These are phyloP conservation scores for Andrena fulva DNA, from an alignment of 2,888 invertebrate genomes.

Conservation along the genomic window DNA sequence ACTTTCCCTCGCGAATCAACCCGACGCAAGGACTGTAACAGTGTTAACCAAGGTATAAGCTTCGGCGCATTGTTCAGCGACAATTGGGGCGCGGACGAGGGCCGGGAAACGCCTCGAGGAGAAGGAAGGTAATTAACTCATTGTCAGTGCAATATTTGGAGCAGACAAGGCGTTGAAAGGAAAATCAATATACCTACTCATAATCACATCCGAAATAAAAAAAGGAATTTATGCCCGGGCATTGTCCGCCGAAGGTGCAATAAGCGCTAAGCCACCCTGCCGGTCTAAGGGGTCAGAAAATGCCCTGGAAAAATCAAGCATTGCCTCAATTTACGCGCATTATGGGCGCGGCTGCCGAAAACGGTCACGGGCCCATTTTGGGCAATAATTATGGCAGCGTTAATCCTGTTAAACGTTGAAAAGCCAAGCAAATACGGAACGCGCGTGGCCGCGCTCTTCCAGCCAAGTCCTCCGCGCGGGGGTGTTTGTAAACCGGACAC, in stretches of 20 bases:
- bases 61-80: too few relatives aligned
- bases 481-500: constrained; percentile 57
- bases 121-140: not conserved
- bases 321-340: not conserved
- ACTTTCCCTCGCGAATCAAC: too few relatives aligned
- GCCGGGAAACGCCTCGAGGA: too few relatives aligned
- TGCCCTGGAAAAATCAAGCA: constrained; percentile 13
- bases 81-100: too few relatives aligned
- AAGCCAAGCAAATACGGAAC: constrained; percentile 26
- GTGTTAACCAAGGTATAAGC: too few relatives aligned
- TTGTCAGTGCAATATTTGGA: not conserved
- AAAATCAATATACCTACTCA: not conserved
- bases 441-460: constrained; percentile 19
- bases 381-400: constrained; percentile 67
- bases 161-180: not conserved
- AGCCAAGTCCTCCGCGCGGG: constrained; percentile 6
- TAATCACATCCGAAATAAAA: not conserved
- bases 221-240: not conserved
- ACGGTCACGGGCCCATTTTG: constrained; percentile 19
- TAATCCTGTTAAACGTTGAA: constrained; percentile 70
- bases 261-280: not conserved
- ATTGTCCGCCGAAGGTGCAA: not conserved
- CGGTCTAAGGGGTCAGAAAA: not conserved
- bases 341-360: not conserved
- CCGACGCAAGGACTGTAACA: too few relatives aligned